These are phyloP conservation scores for Orycteropus afer DNA, from an alignment of 2,113 vertebrate genomes.

Conservation along the genomic window DNA sequence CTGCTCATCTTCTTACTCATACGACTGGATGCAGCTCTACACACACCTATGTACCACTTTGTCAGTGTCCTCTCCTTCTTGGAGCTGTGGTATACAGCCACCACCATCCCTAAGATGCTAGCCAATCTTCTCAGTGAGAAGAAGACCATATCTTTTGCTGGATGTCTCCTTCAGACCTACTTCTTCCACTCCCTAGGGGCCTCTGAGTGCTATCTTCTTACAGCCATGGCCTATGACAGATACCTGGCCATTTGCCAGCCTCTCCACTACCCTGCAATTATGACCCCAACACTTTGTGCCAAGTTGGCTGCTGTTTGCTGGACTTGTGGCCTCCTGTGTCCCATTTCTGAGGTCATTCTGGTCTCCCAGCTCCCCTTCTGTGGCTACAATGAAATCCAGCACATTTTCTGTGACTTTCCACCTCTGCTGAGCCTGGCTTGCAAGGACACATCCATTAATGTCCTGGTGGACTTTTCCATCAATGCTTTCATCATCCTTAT, in stretches of 20 bases:
- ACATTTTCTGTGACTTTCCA: conserved; percentile 84
- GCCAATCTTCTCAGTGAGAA: conserved; percentile 76
- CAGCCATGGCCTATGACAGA: conserved; percentile 81
- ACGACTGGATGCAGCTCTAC: conserved; percentile 56
- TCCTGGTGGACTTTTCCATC: conserved; percentile 80
- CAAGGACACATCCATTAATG: conserved; percentile 79
- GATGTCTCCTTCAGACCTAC: conserved; percentile 83
- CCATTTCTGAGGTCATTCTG: conserved; percentile 80
- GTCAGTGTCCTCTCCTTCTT: conserved; percentile 80
- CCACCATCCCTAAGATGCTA: conserved; percentile 83
- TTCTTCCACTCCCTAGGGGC: conserved; percentile 82
- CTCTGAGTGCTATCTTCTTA: conserved; percentile 82
- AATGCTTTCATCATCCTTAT: conserved; percentile 81
- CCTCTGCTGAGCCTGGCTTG: conserved; percentile 79
- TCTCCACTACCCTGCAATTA: conserved; percentile 78
- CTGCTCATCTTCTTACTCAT: conserved; percentile 75
- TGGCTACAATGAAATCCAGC: conserved; percentile 76
- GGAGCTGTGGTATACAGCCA: conserved; percentile 81
- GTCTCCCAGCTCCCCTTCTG: conserved; percentile 82
- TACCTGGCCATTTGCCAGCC: conserved; percentile 83
- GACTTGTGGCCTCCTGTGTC: conserved; percentile 79
- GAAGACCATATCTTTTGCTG: conserved; percentile 78
- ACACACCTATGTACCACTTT: conserved; percentile 83
- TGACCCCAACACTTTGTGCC: conserved; percentile 71
- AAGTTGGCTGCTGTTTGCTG: conserved; percentile 75